Evolutionary conservation across 2,113 vertebrate genomes (phyloP).

Genomic region (Stegostoma tigrinum): DNA sequence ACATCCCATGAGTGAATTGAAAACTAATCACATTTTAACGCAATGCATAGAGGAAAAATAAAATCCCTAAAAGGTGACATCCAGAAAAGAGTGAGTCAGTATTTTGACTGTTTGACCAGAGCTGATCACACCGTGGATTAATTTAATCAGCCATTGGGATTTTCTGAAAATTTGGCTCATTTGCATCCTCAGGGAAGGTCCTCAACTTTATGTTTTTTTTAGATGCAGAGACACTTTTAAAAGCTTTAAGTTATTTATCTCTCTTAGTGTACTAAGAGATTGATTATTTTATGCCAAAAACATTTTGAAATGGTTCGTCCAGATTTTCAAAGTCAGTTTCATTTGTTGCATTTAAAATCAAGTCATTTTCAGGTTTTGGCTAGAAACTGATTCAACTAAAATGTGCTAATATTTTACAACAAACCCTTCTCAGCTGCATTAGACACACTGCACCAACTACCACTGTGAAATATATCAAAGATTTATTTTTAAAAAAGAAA

Average conservation of each 20-base stretch:
- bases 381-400: background rate
- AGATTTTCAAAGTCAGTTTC: background rate
- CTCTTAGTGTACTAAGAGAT: background rate
- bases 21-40: background rate
- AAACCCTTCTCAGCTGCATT: background rate
- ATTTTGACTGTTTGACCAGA: too few relatives aligned
- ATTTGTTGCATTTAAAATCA: background rate
- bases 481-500: too few relatives aligned
- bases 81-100: too few relatives aligned
- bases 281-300: background rate
- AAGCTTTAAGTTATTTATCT: background rate
- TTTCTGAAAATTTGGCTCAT: background rate
- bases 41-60: background rate
- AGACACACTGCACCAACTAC: background rate
- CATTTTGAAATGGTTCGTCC: background rate
- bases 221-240: background rate
- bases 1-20: too few relatives aligned
- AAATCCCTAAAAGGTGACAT: too few relatives aligned
- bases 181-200: too few relatives aligned
- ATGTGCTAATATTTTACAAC: background rate
- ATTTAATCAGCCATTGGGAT: background rate
- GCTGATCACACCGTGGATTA: background rate
- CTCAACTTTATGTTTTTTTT: too few relatives aligned
- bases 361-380: background rate
- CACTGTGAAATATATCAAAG: background rate